phyloP scores from a whole-genome alignment of 2,888 invertebrate genomes.

The Leptarthrus brevirostris region DNA sequence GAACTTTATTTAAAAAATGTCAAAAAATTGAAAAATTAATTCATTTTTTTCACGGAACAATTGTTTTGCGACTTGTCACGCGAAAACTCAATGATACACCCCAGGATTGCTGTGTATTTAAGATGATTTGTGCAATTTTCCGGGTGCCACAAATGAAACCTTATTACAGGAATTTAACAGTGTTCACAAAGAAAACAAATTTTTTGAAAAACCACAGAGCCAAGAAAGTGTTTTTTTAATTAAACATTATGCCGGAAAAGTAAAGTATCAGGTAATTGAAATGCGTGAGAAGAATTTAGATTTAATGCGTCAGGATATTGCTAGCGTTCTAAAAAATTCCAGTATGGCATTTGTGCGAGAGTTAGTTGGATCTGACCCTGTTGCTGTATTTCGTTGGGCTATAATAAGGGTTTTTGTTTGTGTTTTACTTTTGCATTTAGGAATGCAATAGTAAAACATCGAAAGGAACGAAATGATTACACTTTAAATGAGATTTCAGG shows the following conservation, averaged over 20 bases:
- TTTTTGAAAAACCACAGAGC: conserved; percentile 93
- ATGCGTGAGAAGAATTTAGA: conserved; percentile 97
- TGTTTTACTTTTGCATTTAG: conserved; percentile 90
- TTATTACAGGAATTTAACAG: conserved; percentile 93
- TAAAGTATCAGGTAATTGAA: conserved; percentile 92
- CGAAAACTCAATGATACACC: too few species aligned
- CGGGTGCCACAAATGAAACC: conserved; percentile 94
- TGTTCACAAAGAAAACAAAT: conserved; percentile 89
- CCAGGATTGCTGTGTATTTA: conserved; percentile 90
- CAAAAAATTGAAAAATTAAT: too few species aligned
- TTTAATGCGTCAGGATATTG: conserved; percentile 93
- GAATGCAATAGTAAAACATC: conserved; percentile 81
- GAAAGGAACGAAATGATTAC: conserved; percentile 71
- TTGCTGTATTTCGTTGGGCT: conserved; percentile 93
- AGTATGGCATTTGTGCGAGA: conserved; percentile 93
- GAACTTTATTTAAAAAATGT: too few species aligned
- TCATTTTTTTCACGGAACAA: too few species aligned
- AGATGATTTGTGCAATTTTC: conserved; percentile 98
- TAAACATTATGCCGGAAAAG: conserved; percentile 95
- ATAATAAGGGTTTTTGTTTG: conserved; percentile 91
- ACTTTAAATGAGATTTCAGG: conserved; percentile 57
- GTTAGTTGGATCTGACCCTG: conserved; percentile 91
- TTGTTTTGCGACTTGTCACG: too few species aligned
- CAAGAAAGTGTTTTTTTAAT: conserved; percentile 93
- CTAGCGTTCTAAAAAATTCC: conserved; percentile 92